Evolutionary conservation across 2,888 invertebrate species (phyloP), one percentile per base, ranked within the genome.

Genomic region (Hipparchia sbordonii): DNA sequence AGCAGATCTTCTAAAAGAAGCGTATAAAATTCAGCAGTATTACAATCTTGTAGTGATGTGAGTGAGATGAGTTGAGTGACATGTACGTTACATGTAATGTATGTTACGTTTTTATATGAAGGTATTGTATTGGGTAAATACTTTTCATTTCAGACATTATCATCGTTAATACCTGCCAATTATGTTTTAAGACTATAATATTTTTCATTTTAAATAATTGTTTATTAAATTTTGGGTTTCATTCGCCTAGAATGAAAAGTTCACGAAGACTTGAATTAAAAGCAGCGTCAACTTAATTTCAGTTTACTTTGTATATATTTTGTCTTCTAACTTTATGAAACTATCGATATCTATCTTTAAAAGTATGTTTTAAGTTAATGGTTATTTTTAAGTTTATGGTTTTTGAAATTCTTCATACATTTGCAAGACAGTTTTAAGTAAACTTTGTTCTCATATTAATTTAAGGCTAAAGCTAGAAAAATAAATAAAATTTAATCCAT

Each of bases 141-240:
- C 89, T 90, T 90, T 91, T 87, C 88, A 89, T 90, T 90, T 84
- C 84, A 90, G 89, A 90, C 88, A 82, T 82, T 69, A 74, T 66
- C 48, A 75, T 62, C 3, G 52, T 57, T 33, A 76, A 82, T 82
- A 80, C 82, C 87, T 86, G 89, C 87, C 89, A 89, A 90, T 89
- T 76, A 67, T 65, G 57, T 71, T 73, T 63, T 4, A 2, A 39
- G 23, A 60, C 59, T 60, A 6, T 2, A 39, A 60, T 39, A 3
- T 39, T 60, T 39, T 33, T 33, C 39, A 39, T 39, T 56, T 23
- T 62, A 73, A 66, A 63, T 72, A 54, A 62, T 76, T 72, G 12
- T 8, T 69, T 33, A 60, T 46, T 51, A 79, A 82, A 82, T 86
- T 86, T 79, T 81, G 78, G 45, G 33, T 62, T 60, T 61, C 63